Base-by-base conservation (phyloP, 2,888 invertebrate genomes). In the Sympetrum striolatum region DNA sequence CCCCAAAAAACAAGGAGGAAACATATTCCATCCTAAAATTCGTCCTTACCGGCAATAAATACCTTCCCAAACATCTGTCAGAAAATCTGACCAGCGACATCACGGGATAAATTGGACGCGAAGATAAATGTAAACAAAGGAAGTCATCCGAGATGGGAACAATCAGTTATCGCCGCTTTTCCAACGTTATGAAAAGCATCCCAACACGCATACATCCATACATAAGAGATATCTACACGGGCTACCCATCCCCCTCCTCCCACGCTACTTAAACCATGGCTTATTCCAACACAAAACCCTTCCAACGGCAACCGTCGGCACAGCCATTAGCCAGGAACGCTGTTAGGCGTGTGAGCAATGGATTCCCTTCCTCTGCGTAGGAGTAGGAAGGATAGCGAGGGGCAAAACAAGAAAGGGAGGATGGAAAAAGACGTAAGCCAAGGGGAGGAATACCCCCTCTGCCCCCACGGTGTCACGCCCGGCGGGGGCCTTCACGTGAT, bases 401-500 rank as follows among this genome's bases (percentile, higher is more conserved):
- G 22, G 80, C 37, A 39, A 22, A 37, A 44, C 22, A n/a, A 39
- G 35, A 15, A 35, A 35, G 39, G 35, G 80, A 39, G 80, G 80
- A 39, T 22, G 79, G 80, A 80, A 14, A 44, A 37, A 37, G 80
- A 39, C 37, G 80, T 35, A 22, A 15, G 58, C 35, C 14, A 12
- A 10, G n/a, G 44, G 44, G 44, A 0, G 44, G 15, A 18, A 15
- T 81, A 4, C 86, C 82, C 25, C 25, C 37, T 60, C 37, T 35
- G 60, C 60, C 86, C 86, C 18, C 37, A 37, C 86, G 73, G 73
- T 73, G 25, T 80, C 35, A 64, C 22, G 60, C 86, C n/a, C 10
- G 86, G 60, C 64, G 48, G 60, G 86, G 86, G 86, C 60, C 60
- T 37, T 22, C 22, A 37, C 64, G 86, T 86, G 86, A 86, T 86